phyloP scores from a whole-genome alignment of 2,888 invertebrate genomes.

The Morpho deidamia region DNA sequence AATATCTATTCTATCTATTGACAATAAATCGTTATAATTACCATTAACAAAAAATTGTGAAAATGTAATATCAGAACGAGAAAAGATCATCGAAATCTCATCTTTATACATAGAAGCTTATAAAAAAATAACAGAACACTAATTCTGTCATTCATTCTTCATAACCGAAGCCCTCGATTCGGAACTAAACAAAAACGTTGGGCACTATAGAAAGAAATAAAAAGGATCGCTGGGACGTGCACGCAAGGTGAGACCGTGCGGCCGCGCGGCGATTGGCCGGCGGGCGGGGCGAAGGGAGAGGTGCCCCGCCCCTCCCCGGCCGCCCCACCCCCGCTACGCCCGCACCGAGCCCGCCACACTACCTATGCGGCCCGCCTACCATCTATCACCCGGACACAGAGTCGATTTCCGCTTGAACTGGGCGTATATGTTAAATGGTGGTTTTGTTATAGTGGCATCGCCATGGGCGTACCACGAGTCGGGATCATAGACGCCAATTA shows the following conservation, averaged over 20 bases:
- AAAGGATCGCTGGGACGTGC: constrained; percentile 67
- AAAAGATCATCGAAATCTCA: too few relatives aligned
- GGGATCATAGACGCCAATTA: constrained; percentile 70
- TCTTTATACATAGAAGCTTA: not conserved
- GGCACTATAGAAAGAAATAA: constrained; percentile 34
- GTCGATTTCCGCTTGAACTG: constrained; percentile 37
- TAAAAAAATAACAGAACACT: not conserved
- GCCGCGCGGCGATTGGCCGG: constrained; percentile 59
- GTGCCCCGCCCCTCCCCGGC: constrained; percentile 59
- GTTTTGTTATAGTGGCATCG: constrained; percentile 62
- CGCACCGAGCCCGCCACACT: constrained; percentile 51
- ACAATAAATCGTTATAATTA: too few relatives aligned
- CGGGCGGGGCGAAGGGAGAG: constrained; percentile 62
- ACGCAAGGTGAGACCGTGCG: constrained; percentile 69
- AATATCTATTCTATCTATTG: too few relatives aligned
- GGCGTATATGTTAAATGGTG: constrained; percentile 41
- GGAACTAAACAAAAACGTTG: constrained; percentile 39
- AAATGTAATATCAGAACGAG: too few relatives aligned
- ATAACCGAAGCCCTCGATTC: constrained; percentile 20
- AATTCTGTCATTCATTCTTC: constrained; percentile 20
- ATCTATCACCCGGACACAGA: constrained; percentile 35
- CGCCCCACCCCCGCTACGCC: constrained; percentile 60
- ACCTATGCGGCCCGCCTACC: constrained; percentile 43
- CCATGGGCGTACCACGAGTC: constrained; percentile 73
- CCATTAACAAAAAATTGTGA: too few relatives aligned